phyloP scores from a whole-genome alignment of 2,888 invertebrate species.

The Anthophora plumipes region DNA sequence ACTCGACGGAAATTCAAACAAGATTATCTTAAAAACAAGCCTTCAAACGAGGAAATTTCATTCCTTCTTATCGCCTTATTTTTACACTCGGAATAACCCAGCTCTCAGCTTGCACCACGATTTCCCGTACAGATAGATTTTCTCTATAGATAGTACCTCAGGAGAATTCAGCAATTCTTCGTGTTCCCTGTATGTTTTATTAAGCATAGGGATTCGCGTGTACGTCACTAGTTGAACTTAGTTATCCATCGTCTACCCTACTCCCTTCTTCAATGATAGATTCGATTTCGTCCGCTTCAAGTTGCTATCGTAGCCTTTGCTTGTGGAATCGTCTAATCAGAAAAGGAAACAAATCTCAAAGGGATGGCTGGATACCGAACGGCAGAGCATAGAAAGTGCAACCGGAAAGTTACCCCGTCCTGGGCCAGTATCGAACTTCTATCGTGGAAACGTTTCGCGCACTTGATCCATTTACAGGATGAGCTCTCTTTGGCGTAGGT shows the following conservation, averaged over 20 bases:
- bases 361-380: constrained; percentile 10
- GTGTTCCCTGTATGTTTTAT: constrained; percentile 12
- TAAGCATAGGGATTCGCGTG: constrained; percentile 4
- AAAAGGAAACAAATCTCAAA: constrained; percentile 58
- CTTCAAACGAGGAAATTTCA: too few species aligned
- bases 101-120: too few species aligned
- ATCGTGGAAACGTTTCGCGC: constrained; percentile 59
- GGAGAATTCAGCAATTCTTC: constrained; percentile 16
- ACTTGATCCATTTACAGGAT: constrained; percentile 68
- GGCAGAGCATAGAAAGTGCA: constrained; percentile 23
- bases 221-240: constrained; percentile 19
- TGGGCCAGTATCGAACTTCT: constrained; percentile 26
- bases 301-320: constrained; percentile 27
- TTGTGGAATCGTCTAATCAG: constrained; percentile 38
- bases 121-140: too few species aligned
- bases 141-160: too few species aligned
- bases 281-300: constrained; percentile 24
- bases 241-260: constrained; percentile 27
- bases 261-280: background rate
- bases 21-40: too few species aligned
- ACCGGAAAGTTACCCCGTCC: constrained; percentile 32
- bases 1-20: too few species aligned
- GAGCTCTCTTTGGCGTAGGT: constrained; percentile 56
- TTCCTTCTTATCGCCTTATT: too few species aligned
- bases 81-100: too few species aligned